A percentile compares a stretch with the other conserved stretches of the same genome.
Conservation (phyloP, 2,113 vertebrate genomes). For the Aphyosemion australe region DNA sequence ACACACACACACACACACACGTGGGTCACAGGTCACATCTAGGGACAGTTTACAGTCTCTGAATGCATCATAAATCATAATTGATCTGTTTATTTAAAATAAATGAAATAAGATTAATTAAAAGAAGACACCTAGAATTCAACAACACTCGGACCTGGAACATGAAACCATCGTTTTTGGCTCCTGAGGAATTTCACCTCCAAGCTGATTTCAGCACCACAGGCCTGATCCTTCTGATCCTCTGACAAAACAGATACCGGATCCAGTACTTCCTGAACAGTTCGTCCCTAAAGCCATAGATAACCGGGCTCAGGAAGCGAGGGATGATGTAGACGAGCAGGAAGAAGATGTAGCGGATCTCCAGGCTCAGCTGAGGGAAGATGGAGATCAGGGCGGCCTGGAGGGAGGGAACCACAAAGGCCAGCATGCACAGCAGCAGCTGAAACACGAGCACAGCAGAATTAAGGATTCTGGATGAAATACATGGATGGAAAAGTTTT, state of each 20-base stretch:
- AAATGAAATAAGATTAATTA: no score
- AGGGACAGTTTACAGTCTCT: no score
- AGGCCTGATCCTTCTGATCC: constrained; percentile 19
- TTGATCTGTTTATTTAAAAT: no score
- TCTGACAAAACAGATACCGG: constrained; percentile 45
- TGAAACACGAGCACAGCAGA: constrained; percentile 31
- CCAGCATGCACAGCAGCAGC: constrained; percentile 80
- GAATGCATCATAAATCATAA: no score
- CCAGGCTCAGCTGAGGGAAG: constrained; percentile 71
- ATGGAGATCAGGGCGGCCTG: constrained; percentile 76
- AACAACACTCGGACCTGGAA: no score
- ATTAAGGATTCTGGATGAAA: no score
- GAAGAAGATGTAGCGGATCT: constrained; percentile 81
- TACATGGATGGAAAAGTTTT: no score
- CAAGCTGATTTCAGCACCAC: constrained; percentile 11
- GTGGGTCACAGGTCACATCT: no score
- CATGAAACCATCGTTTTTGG: no score
- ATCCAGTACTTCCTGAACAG: constrained; percentile 78
- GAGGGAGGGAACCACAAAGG: constrained; percentile 79
- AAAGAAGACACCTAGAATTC: no score
- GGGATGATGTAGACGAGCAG: constrained; percentile 82
- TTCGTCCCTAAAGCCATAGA: constrained; percentile 80
- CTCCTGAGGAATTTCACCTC: background rate
- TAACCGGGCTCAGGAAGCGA: constrained; percentile 79
- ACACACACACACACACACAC: no score